Percentiles rank a stretch among this genome's conserved stretches.
Evolutionary conservation across 2,113 vertebrate species (phyloP).

Genomic region (Eclectus roratus): DNA sequence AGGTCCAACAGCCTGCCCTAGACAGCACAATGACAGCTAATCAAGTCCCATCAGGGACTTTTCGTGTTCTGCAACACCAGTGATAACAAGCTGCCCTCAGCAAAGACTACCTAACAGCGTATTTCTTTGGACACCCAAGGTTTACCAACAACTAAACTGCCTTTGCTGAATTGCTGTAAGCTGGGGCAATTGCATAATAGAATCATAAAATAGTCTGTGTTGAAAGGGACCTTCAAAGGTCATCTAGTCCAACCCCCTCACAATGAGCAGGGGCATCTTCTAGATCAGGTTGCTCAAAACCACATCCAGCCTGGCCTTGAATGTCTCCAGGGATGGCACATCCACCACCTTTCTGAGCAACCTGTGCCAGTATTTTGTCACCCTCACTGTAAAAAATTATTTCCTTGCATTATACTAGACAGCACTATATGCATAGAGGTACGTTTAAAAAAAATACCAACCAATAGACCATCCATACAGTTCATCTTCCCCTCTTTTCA

Average conservation of each 20-base stretch:
- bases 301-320: neutral
- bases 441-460: neutral
- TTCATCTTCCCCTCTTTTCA: neutral
- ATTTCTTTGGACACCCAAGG: neutral
- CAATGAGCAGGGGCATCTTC: neutral
- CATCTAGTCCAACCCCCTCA: neutral
- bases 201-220: neutral
- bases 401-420: neutral
- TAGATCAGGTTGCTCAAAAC: neutral
- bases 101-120: neutral
- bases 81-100: neutral
- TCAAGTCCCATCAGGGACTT: accelerated
- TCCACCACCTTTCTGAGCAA: neutral
- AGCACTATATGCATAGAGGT: neutral
- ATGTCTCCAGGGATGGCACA: neutral
- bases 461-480: neutral
- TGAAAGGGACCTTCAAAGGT: neutral
- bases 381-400: neutral
- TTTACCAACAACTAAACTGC: neutral
- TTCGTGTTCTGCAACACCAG: neutral
- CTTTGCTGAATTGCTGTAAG: neutral
- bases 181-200: neutral
- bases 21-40: accelerated
- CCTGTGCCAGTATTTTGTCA: neutral
- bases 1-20: neutral